Percentiles rank a stretch among this genome's conserved stretches.
Conservation (phyloP, 2,888 invertebrate species). For the Oxyscelio sp. region DNA sequence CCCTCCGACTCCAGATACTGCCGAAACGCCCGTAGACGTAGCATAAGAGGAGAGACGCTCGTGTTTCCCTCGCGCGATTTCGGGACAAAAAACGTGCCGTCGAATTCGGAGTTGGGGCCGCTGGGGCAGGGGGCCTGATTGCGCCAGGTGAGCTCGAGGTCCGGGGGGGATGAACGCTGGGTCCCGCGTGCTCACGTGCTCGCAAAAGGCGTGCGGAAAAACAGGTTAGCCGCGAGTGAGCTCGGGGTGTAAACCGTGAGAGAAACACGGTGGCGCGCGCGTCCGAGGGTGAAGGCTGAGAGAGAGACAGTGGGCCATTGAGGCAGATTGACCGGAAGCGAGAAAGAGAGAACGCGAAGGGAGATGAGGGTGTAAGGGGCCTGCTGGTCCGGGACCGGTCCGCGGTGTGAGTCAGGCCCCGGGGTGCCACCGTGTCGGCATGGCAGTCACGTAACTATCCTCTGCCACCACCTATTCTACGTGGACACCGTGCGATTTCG, state of each 20-base stretch:
- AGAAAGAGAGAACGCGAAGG: constrained; percentile 15
- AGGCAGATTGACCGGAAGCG: not conserved
- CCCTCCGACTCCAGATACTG: constrained; percentile 75
- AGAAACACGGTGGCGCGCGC: constrained; percentile 52
- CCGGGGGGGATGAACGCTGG: constrained; percentile 20
- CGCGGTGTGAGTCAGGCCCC: constrained; percentile 39
- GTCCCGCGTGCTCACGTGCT: constrained; percentile 56
- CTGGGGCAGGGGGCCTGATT: constrained; percentile 3
- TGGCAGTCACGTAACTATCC: constrained; percentile 65
- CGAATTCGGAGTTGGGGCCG: not conserved
- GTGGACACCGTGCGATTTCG: constrained; percentile 20
- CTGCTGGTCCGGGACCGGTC: constrained; percentile 13
- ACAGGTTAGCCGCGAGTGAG: constrained; percentile 69
- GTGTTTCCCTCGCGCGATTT: constrained; percentile 71
- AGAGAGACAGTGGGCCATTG: not conserved
- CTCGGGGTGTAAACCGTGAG: constrained; percentile 58
- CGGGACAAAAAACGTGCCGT: constrained; percentile 1
- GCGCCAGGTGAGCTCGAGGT: constrained; percentile 8
- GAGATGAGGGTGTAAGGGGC: constrained; percentile 30
- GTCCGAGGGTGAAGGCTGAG: constrained; percentile 36
- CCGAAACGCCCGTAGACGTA: constrained; percentile 83
- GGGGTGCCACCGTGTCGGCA: constrained; percentile 28
- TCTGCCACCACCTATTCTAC: constrained; percentile 18
- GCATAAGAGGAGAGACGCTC: constrained; percentile 83
- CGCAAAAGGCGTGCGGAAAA: constrained; percentile 42